Evolutionary conservation across 2,888 invertebrate species (phyloP), one percentile per base, ranked within the genome.

Genomic region (Thyatira batis): DNA sequence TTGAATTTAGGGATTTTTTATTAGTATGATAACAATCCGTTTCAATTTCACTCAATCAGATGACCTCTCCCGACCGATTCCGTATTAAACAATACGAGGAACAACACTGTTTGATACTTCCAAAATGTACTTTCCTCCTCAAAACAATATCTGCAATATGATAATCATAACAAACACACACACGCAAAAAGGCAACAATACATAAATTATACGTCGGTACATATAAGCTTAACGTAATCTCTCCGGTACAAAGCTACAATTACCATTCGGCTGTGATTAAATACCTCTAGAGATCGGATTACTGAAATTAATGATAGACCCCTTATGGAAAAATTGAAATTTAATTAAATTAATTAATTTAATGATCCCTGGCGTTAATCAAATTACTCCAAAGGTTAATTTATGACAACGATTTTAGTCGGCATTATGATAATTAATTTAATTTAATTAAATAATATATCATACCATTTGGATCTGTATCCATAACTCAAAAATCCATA

Each of bases 271-370:
- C 55, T 65, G 60, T 72, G 58, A 65, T 65, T 50, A 61, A 65
- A 63, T 65, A 58, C 58, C 68, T 61, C 57, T 59, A 58, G 58
- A 60, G 61, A 65, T 61, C 68, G 61, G 72, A 65, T 67, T 72
- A 69, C 60, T 57, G 55, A 60, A 67, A 69, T 71, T 71, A 71
- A 71, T 71, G 58, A 60, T 61, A 70, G 58, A 67, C 55, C 62
- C 61, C 58, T 58, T 60, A 61, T 59, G 63, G 61, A 53, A 58
- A 55, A 63, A 54, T 58, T 56, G 58, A 69, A 71, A 65, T 60
- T 53, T 63, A 69, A 69, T 60, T 65, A 49, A 53, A 60, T 55
- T 71, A 71, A 66, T 69, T 64, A 66, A 64, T 64, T 69, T 69
- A 66, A 66, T 69, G 62, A 57, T 55, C 51, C 55, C 57, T 52